Evolutionary conservation across 2,888 invertebrate genomes (phyloP).

Genomic region (Ptycholaimellus sp.): DNA sequence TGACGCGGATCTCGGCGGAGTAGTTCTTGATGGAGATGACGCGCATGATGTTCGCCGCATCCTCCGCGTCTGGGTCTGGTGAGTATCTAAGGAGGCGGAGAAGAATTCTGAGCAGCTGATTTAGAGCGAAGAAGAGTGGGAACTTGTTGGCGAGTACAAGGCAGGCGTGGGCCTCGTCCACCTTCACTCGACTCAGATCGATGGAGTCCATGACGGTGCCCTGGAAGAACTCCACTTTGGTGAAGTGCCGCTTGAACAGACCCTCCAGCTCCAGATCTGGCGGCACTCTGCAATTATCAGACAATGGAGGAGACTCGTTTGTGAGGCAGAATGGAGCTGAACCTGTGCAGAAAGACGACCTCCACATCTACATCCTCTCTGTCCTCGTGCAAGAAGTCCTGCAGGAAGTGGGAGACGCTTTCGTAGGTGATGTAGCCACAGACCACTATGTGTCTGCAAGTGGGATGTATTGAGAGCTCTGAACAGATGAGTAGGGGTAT

Average conservation of each 20-base stretch:
- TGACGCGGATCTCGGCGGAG: conserved; percentile 95
- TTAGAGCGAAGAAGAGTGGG: too few relatives aligned
- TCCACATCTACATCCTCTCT: conserved; percentile 98
- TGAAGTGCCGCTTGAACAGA: conserved; percentile 99
- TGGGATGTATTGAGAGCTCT: too few relatives aligned
- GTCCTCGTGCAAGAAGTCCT: conserved; percentile 99
- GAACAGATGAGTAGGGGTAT: too few relatives aligned
- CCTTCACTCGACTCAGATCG: conserved; percentile 94
- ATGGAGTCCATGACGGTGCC: conserved; percentile 99
- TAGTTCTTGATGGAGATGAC: conserved; percentile 99
- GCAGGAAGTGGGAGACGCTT: conserved; percentile 97
- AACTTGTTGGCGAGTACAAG: conserved; percentile 97
- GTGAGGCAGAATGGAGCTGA: not conserved
- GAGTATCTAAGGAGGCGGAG: too few relatives aligned
- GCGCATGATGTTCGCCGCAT: conserved; percentile 99
- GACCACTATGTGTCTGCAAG: conserved; percentile 89
- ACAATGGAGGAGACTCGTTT: too few relatives aligned
- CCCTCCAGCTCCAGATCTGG: conserved; percentile 99
- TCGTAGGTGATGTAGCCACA: conserved; percentile 99
- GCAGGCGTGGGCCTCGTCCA: conserved; percentile 89
- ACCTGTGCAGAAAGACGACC: conserved; percentile 94
- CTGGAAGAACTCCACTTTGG: conserved; percentile 99
- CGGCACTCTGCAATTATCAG: conserved; percentile 80
- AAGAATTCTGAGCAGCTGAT: too few relatives aligned
- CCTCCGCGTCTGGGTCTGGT: conserved; percentile 98